Evolutionary conservation across 2,888 invertebrate species (phyloP), one percentile per base, ranked within the genome.

Genomic region (Arrhopalites spinosus): DNA sequence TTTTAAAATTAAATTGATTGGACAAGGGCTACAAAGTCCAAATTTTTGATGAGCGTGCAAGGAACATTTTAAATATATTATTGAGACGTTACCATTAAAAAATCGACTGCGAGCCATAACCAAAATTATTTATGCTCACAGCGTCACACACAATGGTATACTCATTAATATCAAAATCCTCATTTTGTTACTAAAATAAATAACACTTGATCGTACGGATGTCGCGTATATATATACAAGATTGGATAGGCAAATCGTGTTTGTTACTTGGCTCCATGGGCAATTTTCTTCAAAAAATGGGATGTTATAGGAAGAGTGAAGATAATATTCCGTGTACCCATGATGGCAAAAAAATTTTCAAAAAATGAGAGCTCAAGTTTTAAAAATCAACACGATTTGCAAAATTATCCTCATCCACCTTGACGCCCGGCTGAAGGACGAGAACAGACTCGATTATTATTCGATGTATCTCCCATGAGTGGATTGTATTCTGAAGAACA

Each of bases 391-490:
- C 47, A 70, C 45, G 27, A 69, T 68, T 75, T 79, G 78, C 77
- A 56, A 64, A 3, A 66, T 70, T 80, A 80, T 76, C 81, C 81
- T 80, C 81, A 80, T 77, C 81, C 81, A 27, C 79, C 78, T 8
- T 68, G 66, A 13, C 80, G 77, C 7, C 80, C 79, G 11, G 77
- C 77, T 15, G 81, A 77, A 63, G 79, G 74, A 30, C 79, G 79
- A 50, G 73, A 77, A 56, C 77, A 79, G 43, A 75, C 78, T 1
- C 81, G 67, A 17, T 67, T 67, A 50, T 77, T 74, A 30, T 64
- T 73, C 20, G 77, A 64, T 0, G 29, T 15, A 50, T 82, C 78
- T 0, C 82, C 82, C 81, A 81, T 80, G 29, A 82, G 67, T n/a
- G 82, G 82, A 76, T 81, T 81, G 66, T 81, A 82, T 66, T 80